Evolutionary conservation across 2,888 invertebrate genomes (phyloP).

Genomic region (Pogonocherus hispidulus): DNA sequence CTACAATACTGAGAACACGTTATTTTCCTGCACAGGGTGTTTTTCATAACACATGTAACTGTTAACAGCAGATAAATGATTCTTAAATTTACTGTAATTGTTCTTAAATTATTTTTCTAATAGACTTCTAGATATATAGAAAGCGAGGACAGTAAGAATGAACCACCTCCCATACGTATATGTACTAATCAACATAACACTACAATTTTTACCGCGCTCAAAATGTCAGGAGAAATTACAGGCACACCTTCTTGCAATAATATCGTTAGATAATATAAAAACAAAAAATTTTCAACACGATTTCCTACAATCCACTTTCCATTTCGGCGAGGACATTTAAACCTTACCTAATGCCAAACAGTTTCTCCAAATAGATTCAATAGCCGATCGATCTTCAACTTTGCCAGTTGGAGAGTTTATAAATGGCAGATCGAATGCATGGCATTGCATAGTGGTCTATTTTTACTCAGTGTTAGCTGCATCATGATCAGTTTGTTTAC

Average conservation of each 20-base stretch:
- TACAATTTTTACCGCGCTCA: not conserved
- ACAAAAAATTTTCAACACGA: constrained; percentile 4
- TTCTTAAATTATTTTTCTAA: no score
- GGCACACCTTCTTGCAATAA: not conserved
- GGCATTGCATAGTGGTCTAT: constrained; percentile 13
- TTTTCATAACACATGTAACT: no score
- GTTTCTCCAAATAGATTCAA: constrained; percentile 19
- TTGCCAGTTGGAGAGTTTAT: not conserved
- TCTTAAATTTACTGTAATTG: no score
- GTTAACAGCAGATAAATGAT: no score
- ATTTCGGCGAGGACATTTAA: not conserved
- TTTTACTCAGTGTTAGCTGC: constrained; percentile 5
- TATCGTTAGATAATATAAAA: not conserved
- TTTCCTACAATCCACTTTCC: constrained; percentile 14
- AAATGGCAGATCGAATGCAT: not conserved
- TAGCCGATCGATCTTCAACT: no score
- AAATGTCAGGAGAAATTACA: not conserved
- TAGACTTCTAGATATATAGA: no score
- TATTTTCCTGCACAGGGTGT: no score
- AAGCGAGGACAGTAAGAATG: no score
- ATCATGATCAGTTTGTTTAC: constrained; percentile 20
- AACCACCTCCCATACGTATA: no score
- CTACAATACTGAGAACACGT: no score
- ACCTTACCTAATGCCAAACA: constrained; percentile 14
- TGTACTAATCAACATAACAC: no score